Percentiles rank a stretch among this genome's conserved stretches.
Evolutionary conservation across 2,113 vertebrate species (phyloP).

Genomic region (Elephantulus edwardii): DNA sequence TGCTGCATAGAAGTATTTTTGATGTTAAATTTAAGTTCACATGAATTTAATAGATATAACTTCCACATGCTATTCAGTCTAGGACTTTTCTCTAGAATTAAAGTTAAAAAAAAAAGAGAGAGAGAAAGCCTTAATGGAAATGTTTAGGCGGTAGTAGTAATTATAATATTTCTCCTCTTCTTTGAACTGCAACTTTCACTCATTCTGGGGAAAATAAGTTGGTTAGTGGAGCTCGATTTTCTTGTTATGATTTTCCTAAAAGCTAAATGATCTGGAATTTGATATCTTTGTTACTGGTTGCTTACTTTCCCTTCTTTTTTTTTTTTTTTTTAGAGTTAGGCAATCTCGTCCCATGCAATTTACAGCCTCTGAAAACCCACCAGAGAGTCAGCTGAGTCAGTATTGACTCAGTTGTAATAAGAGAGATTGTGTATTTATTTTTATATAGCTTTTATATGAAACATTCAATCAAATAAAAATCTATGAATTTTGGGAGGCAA

Average conservation of each 20-base stretch:
- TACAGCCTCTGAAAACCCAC: too few species aligned
- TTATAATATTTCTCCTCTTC: neutral
- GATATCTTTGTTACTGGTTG: constrained; percentile 8
- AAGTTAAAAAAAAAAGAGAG: neutral
- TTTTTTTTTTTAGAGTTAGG: neutral
- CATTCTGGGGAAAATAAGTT: neutral
- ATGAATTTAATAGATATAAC: constrained; percentile 2
- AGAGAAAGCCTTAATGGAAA: neutral
- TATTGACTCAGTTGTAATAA: too few species aligned
- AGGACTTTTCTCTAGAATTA: neutral
- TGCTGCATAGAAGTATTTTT: neutral
- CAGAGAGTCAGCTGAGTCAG: too few species aligned
- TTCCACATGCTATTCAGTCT: neutral
- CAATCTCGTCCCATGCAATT: too few species aligned
- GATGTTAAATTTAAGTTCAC: neutral
- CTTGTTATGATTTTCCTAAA: constrained; percentile 49
- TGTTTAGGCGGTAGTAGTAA: neutral
- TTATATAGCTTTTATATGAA: constrained; percentile 28
- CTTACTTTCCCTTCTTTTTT: neutral
- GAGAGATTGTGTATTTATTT: constrained; percentile 17
- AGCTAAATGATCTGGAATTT: constrained; percentile 10
- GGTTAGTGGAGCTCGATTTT: neutral
- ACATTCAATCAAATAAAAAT: constrained; percentile 3
- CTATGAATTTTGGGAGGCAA: neutral
- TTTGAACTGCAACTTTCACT: neutral